These are phyloP conservation scores for Malacoraja senta DNA, from an alignment of 2,797 vertebrate species.

Conservation along the genomic window DNA sequence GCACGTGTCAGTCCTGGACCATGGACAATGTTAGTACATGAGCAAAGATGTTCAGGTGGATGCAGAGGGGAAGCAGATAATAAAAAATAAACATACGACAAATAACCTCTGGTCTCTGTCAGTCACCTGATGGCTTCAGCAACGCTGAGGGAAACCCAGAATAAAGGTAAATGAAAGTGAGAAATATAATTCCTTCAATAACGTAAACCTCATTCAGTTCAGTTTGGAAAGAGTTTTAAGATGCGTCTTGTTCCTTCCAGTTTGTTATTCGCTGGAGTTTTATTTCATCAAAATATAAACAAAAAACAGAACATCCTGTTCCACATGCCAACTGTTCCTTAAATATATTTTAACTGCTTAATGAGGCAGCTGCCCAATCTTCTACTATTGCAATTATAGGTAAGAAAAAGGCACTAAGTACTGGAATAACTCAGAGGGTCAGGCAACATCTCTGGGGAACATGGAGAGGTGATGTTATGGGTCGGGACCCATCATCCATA, in stretches of 20 bases:
- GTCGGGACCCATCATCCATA: too few relatives aligned
- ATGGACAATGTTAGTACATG: too few relatives aligned
- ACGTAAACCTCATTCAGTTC: background rate
- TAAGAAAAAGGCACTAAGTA: too few relatives aligned
- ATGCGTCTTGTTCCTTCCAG: background rate
- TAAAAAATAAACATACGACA: background rate
- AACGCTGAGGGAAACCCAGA: background rate
- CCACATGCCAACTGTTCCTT: background rate
- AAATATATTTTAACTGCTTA: background rate
- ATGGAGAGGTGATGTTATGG: too few relatives aligned
- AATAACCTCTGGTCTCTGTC: background rate
- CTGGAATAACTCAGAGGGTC: too few relatives aligned
- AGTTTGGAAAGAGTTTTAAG: background rate
- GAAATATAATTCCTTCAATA: background rate
- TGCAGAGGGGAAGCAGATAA: background rate
- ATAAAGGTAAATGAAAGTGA: background rate
- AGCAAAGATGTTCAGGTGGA: too few relatives aligned
- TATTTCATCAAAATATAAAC: background rate
- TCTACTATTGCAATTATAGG: background rate
- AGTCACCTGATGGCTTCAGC: background rate
- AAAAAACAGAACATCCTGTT: background rate
- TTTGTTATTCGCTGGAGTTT: background rate
- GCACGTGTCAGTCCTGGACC: too few relatives aligned
- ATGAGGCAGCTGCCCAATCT: background rate
- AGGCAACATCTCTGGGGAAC: too few relatives aligned